Evolutionary conservation across 2,888 invertebrate species (phyloP), one percentile per base, ranked within the genome.

Genomic region (Tethea ocularis): DNA sequence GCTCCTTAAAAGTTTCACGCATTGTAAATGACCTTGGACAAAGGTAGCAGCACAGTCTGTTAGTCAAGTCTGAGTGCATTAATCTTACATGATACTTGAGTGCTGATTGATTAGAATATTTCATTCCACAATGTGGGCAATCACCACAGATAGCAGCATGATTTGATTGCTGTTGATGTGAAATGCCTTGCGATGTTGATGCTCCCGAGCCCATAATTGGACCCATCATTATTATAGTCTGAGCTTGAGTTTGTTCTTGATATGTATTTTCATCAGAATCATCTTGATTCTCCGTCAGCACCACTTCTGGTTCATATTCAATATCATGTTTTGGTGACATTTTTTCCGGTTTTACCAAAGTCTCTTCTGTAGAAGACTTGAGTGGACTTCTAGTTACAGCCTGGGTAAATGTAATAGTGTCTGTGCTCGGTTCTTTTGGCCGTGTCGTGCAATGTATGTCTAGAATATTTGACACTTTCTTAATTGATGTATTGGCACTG

Each of bases 1-100:
- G 95, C 71, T 95, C 94, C 82, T 95, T 95, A 81, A 95, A 95
- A 51, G 95, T 94, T 78, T 95, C 95, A 64, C 95, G 87, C 89
- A 95, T 95, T 60, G 94, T 94, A 71, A 95, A 95, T n/a, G 95
- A 94, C 71, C 95, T 93, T 29, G 95, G 95, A 78, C 95, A 95
- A 56, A 95, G 87, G 80, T 95, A 95, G 82, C 95, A 95, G 84
- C 95, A 95, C 64, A 95, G 91, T 80, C 95, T 93, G 78, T 95
- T 95, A 23, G 95, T 94, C 68, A 95, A 87, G 82, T 95, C 95
- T 36, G 95, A 95, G 86, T 95, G 95, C 88, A 95, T 95, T 78
- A 95, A 86, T 68, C 95, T 91, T 52, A 95, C 95, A 72, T 95
- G 95, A 79, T 95, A 95, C 81, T 95, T 95, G 68, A 95, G 89